Evolutionary conservation across 2,888 invertebrate species (phyloP).

Genomic region (Lasioglossum vierecki): DNA sequence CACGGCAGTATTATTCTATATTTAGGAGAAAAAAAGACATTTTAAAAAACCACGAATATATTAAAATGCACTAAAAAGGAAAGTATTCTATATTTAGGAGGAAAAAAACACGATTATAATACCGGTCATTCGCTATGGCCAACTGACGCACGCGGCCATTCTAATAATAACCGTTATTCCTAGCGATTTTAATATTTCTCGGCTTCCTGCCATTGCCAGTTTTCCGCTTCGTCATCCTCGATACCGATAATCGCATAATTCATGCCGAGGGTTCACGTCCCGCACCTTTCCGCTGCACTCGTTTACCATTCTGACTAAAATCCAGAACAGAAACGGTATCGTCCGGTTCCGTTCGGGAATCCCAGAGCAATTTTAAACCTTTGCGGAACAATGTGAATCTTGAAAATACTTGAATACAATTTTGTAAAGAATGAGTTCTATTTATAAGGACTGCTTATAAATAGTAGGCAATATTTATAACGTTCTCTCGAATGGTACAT

Average conservation of each 20-base stretch:
- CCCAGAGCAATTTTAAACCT: not conserved
- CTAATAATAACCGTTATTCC: slow-evolving; percentile 26
- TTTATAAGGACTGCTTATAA: not conserved
- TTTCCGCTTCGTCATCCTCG: slow-evolving; percentile 55
- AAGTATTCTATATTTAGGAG: slow-evolving; percentile 24
- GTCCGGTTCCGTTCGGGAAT: slow-evolving; percentile 48
- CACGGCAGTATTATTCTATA: slow-evolving; percentile 10
- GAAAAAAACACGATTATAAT: not conserved
- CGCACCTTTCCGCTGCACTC: slow-evolving; percentile 20
- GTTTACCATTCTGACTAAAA: slow-evolving; percentile 40
- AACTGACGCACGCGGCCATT: not conserved
- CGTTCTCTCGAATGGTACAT: not conserved
- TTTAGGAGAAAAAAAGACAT: slow-evolving; percentile 6
- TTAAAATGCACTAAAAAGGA: not conserved
- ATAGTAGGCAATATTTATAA: not conserved
- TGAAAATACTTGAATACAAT: too few relatives aligned
- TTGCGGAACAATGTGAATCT: too few relatives aligned
- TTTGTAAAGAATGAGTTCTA: too few relatives aligned
- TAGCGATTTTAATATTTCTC: slow-evolving; percentile 53
- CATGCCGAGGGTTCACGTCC: slow-evolving; percentile 18
- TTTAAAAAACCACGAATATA: too few relatives aligned
- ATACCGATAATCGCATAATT: slow-evolving; percentile 52
- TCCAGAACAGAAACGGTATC: slow-evolving; percentile 46
- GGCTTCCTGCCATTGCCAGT: slow-evolving; percentile 58
- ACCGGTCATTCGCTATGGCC: not conserved